These are phyloP conservation scores for Coryphaenoides rupestris DNA, from an alignment of 2,113 vertebrate genomes.

Conservation along the genomic window DNA sequence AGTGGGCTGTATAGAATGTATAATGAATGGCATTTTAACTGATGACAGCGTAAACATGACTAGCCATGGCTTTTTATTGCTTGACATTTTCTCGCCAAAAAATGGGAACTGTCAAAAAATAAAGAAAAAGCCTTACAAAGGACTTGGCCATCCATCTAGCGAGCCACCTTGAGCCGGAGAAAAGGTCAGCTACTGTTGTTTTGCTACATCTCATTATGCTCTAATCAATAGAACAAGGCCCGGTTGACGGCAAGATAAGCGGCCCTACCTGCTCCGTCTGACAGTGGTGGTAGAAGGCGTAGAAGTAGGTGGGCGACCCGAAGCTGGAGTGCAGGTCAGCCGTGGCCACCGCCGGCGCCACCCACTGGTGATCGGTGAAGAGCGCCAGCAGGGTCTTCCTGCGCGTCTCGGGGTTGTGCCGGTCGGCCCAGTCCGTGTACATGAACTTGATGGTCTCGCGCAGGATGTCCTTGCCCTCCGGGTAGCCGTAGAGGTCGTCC, in stretches of 20 bases:
- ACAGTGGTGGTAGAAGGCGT: conserved; percentile 99
- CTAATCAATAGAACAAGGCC: too few relatives aligned
- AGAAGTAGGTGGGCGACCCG: conserved; percentile 96
- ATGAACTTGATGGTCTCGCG: conserved; percentile 99
- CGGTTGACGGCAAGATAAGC: not conserved
- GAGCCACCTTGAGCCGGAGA: too few relatives aligned
- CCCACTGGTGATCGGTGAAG: conserved; percentile 98
- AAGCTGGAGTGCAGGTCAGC: conserved; percentile 98
- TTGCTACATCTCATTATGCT: too few relatives aligned
- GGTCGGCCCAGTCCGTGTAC: conserved; percentile 98
- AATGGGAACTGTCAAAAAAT: too few relatives aligned
- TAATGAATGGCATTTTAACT: too few relatives aligned
- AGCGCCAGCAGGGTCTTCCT: conserved; percentile 93
- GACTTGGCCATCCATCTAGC: too few relatives aligned
- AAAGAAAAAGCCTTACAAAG: too few relatives aligned
- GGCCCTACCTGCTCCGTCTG: conserved; percentile 88
- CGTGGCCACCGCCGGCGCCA: conserved; percentile 96
- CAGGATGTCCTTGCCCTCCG: conserved; percentile 95
- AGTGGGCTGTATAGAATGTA: too few relatives aligned
- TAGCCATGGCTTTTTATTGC: too few relatives aligned
- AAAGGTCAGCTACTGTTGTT: too few relatives aligned
- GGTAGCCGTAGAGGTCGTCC: conserved; percentile 96
- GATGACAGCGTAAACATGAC: too few relatives aligned
- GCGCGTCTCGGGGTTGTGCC: conserved; percentile 94
- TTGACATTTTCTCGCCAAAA: too few relatives aligned